Evolutionary conservation across 2,888 invertebrate genomes (phyloP).

Genomic region (Ceraclea dissimilis): DNA sequence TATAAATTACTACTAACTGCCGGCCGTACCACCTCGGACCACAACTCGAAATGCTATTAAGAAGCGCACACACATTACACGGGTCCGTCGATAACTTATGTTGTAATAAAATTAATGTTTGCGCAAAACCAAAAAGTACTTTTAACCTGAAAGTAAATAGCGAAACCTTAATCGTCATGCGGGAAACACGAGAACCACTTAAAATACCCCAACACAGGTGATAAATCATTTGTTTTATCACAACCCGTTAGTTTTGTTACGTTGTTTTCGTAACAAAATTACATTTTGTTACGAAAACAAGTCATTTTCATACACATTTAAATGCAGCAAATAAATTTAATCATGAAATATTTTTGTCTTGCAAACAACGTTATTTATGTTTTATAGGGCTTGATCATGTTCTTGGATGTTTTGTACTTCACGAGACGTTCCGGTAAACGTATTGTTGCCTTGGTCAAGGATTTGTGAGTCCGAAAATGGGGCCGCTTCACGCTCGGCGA

Average conservation of each 20-base stretch:
- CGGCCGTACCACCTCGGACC: neutral
- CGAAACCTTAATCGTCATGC: constrained; percentile 13
- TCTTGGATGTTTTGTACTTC: no score
- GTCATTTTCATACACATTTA: no score
- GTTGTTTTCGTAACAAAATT: no score
- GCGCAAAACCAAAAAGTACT: constrained; percentile 4
- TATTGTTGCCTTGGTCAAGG: no score
- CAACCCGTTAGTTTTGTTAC: neutral
- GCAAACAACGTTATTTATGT: no score
- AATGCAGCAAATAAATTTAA: no score
- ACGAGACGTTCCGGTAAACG: no score
- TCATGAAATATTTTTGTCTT: no score
- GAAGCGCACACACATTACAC: neutral
- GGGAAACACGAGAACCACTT: neutral
- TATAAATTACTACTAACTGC: neutral
- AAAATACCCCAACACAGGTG: constrained; percentile 5
- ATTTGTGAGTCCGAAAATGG: no score
- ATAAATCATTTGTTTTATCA: constrained; percentile 17
- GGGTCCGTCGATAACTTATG: constrained; percentile 5
- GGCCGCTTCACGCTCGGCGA: no score
- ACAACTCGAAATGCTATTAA: neutral
- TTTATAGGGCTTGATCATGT: no score
- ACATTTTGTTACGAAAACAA: no score
- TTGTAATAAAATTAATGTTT: constrained; percentile 5
- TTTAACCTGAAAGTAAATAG: constrained; percentile 3